Evolutionary conservation across 2,888 invertebrate species (phyloP).

Genomic region (Hypselothyrea guttata): DNA sequence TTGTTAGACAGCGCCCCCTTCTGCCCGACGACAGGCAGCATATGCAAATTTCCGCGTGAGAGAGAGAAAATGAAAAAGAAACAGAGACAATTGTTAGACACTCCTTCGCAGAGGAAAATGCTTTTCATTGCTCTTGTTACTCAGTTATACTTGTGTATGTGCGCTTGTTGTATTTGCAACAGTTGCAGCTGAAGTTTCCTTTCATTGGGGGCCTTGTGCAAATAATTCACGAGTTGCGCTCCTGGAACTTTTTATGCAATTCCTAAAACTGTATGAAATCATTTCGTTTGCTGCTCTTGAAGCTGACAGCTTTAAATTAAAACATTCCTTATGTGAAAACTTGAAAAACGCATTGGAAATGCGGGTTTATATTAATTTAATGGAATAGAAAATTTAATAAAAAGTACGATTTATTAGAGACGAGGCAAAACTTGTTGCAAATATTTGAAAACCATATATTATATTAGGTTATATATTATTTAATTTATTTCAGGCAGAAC

Average conservation of each 20-base stretch:
- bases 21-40: constrained; percentile 59
- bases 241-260: constrained; percentile 35
- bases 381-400: neutral
- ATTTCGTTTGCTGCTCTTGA: constrained; percentile 15
- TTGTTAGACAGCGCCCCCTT: neutral
- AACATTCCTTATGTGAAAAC: constrained; percentile 2
- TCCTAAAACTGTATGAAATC: constrained; percentile 26
- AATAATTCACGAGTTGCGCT: constrained; percentile 45
- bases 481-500: no score
- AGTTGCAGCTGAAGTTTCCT: constrained; percentile 32
- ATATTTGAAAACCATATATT: no score
- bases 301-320: constrained; percentile 11
- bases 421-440: no score
- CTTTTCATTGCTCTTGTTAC: constrained; percentile 29
- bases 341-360: neutral
- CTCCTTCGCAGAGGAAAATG: constrained; percentile 41
- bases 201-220: constrained; percentile 22
- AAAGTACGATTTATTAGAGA: no score
- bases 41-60: constrained; percentile 63
- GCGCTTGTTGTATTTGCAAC: constrained; percentile 8
- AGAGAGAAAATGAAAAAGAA: constrained; percentile 24
- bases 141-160: neutral
- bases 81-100: constrained; percentile 44
- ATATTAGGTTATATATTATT: no score
- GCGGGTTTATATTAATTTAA: neutral